Percentiles rank a stretch among this genome's conserved stretches.
phyloP scores from a whole-genome alignment of 2,888 invertebrate genomes.

The Hyles lineata region DNA sequence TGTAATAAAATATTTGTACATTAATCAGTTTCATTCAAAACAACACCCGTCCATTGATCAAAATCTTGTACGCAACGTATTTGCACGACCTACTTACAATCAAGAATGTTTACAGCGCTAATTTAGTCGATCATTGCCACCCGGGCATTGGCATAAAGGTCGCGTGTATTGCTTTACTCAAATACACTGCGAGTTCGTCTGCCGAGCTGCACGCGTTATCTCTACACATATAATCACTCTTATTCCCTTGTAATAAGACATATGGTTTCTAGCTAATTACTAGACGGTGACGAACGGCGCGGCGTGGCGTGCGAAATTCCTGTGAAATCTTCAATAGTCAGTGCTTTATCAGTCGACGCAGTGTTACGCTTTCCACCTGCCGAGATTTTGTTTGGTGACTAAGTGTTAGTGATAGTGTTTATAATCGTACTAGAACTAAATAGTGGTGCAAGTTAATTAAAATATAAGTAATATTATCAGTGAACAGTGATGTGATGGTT shows the following conservation, averaged over 20 bases:
- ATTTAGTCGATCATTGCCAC: conserved; percentile 64
- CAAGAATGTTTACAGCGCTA: conserved; percentile 48
- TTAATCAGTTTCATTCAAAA: no score
- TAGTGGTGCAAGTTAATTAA: neutral
- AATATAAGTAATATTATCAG: neutral
- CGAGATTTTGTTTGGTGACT: conserved; percentile 37
- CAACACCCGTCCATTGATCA: neutral
- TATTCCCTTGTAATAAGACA: conserved; percentile 44
- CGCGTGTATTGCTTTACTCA: conserved; percentile 54
- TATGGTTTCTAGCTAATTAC: conserved; percentile 63
- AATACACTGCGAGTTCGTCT: conserved; percentile 69
- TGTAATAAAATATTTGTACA: no score
- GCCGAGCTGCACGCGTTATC: conserved; percentile 62
- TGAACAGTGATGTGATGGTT: neutral
- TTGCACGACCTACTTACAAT: conserved; percentile 49
- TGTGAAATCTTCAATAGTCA: conserved; percentile 68
- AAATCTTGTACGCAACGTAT: conserved; percentile 1
- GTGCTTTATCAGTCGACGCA: conserved; percentile 57
- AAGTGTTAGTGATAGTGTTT: conserved; percentile 32
- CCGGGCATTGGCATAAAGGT: conserved; percentile 66
- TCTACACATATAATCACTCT: conserved; percentile 48
- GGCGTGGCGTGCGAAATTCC: conserved; percentile 76
- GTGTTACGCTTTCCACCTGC: conserved; percentile 54
- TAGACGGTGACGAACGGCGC: conserved; percentile 72
- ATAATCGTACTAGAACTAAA: neutral